Percentiles rank a stretch among this genome's conserved stretches.
Evolutionary conservation across 2,888 invertebrate species (phyloP).

Genomic region (Lepidocyrtinus sp.): DNA sequence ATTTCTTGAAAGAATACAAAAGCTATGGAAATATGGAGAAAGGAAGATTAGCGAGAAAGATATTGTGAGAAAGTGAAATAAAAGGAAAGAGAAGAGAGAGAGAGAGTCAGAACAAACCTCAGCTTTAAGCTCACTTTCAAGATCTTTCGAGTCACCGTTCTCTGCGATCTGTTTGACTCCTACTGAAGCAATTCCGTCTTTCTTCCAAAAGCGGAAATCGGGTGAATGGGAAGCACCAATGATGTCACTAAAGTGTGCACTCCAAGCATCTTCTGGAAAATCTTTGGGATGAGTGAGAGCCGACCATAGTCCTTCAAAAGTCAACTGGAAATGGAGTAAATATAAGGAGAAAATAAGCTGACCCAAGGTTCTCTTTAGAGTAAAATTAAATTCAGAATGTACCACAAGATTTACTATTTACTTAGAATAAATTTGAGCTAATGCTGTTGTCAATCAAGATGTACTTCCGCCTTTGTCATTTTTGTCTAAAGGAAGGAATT

Average conservation of each 20-base stretch:
- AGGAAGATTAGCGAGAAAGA: constrained; percentile 4
- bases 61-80: background rate
- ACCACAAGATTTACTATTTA: too few species aligned
- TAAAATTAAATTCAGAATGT: too few species aligned
- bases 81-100: constrained; percentile 24
- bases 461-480: background rate
- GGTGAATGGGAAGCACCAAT: constrained; percentile 76
- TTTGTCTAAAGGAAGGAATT: background rate
- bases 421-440: too few species aligned
- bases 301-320: constrained; percentile 78
- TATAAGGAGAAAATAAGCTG: constrained; percentile 11
- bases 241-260: constrained; percentile 78
- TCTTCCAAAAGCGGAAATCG: constrained; percentile 76
- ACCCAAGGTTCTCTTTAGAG: background rate
- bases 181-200: constrained; percentile 75
- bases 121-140: constrained; percentile 77
- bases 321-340: constrained; percentile 71
- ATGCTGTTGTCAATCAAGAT: constrained; percentile 7
- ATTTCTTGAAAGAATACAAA: background rate
- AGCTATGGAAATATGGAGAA: background rate
- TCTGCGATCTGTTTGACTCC: constrained; percentile 78
- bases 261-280: constrained; percentile 75
- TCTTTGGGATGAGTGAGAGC: constrained; percentile 78
- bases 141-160: constrained; percentile 76
- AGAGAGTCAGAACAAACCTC: constrained; percentile 73